Percentiles rank a stretch among this genome's conserved stretches.
Conservation (phyloP, 2,888 invertebrate genomes). For the Beris morrisii region DNA sequence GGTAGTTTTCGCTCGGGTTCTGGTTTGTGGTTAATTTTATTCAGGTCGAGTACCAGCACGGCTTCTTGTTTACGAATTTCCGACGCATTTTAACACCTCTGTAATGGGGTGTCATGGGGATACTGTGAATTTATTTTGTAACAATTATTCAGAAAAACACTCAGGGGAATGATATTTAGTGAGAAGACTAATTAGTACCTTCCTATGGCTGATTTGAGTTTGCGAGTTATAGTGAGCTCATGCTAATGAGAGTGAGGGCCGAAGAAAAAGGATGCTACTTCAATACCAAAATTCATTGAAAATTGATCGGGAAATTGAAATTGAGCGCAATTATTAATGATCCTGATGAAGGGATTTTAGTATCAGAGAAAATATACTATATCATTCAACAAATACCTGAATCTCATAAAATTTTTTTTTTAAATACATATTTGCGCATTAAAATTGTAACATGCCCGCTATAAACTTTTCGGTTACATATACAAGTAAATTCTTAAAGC, state of each 20-base stretch:
- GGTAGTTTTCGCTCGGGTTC: constrained; percentile 21
- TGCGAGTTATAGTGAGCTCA: constrained; percentile 5
- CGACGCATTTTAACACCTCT: constrained; percentile 38
- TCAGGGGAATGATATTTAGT: constrained; percentile 34
- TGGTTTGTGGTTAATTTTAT: constrained; percentile 38
- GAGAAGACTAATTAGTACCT: constrained; percentile 20
- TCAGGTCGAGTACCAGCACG: constrained; percentile 34
- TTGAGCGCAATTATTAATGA: no score
- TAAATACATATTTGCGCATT: no score
- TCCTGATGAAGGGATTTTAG: no score
- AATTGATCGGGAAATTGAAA: no score
- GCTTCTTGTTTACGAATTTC: constrained; percentile 34
- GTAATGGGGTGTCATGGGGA: constrained; percentile 37
- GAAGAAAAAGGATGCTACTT: no score
- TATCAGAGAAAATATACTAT: no score
- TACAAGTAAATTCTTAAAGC: no score
- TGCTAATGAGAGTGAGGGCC: not conserved
- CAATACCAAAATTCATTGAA: no score
- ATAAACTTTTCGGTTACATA: no score
- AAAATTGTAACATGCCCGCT: no score
- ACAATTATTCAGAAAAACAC: constrained; percentile 39
- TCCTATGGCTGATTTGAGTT: constrained; percentile 20
- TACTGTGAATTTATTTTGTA: constrained; percentile 37
- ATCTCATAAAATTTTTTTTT: no score
- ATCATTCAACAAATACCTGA: no score